These are phyloP conservation scores for Pantherophis vulpinus DNA, from an alignment of 2,797 vertebrate species.

Conservation along the genomic window DNA sequence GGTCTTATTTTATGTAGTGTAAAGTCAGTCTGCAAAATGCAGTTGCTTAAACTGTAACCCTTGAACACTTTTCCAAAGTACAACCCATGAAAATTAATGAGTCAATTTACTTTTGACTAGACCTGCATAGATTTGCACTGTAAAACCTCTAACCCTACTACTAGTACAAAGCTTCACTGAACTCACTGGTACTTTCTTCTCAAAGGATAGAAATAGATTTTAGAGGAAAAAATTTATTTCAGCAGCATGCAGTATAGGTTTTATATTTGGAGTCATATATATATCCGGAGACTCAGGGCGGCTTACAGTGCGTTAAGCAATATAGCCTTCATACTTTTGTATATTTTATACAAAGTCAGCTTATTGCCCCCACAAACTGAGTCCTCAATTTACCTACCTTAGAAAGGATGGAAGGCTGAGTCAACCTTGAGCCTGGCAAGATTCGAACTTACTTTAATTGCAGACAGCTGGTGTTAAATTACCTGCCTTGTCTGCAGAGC, in stretches of 20 bases:
- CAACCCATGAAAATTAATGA: neutral
- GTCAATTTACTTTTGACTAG: neutral
- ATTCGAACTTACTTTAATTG: too few relatives aligned
- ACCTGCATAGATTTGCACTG: neutral
- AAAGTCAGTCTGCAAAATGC: neutral
- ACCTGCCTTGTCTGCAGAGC: too few relatives aligned
- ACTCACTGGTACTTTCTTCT: neutral
- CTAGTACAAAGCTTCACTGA: too few relatives aligned
- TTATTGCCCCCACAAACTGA: too few relatives aligned
- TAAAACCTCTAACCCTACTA: neutral
- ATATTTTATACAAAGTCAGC: too few relatives aligned
- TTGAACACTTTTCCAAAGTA: neutral
- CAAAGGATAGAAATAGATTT: neutral
- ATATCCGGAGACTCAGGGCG: too few relatives aligned
- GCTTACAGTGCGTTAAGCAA: too few relatives aligned
- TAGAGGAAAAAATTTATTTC: neutral
- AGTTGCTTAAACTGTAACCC: neutral
- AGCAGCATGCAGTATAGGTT: neutral
- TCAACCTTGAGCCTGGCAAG: too few relatives aligned
- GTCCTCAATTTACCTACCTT: too few relatives aligned
- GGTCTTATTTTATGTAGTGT: neutral
- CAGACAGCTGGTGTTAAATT: too few relatives aligned
- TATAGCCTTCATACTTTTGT: too few relatives aligned
- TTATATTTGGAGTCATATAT: neutral
- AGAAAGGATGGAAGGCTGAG: too few relatives aligned